phyloP scores from a whole-genome alignment of 2,888 invertebrate species.

The Branchipolynoe longqiensis region DNA sequence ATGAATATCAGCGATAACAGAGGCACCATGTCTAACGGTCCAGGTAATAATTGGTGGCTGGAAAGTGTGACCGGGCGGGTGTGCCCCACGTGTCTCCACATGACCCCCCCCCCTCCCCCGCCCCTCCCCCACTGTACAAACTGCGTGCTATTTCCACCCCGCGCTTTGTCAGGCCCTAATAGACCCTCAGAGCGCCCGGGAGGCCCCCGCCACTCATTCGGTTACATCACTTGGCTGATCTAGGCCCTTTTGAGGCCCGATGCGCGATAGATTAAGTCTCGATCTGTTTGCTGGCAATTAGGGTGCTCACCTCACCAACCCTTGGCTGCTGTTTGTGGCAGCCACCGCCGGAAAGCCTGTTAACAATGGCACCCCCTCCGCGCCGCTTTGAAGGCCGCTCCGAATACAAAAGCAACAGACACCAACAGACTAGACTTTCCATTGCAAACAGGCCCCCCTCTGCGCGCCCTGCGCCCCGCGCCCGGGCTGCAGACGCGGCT shows the following conservation, averaged over 20 bases:
- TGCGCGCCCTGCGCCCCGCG: constrained; percentile 38
- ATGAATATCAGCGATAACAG: constrained; percentile 42
- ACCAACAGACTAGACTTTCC: constrained; percentile 54
- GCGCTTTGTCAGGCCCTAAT: constrained; percentile 31
- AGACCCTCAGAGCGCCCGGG: neutral
- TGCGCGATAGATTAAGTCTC: constrained; percentile 34
- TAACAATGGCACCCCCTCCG: constrained; percentile 25
- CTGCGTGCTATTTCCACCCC: constrained; percentile 13
- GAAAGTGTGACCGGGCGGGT: constrained; percentile 20
- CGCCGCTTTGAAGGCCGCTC: constrained; percentile 55
- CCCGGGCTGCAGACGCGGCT: too few relatives aligned
- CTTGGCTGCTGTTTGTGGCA: neutral
- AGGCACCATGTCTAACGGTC: constrained; percentile 27
- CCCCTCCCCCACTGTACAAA: neutral
- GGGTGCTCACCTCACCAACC: constrained; percentile 34
- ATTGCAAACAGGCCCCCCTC: constrained; percentile 58
- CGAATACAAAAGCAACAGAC: constrained; percentile 57
- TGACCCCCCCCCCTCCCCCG: neutral
- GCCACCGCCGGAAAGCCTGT: constrained; percentile 8
- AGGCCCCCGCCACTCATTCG: constrained; percentile 2
- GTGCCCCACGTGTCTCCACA: constrained; percentile 37
- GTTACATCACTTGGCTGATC: constrained; percentile 29
- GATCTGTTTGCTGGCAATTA: constrained; percentile 54
- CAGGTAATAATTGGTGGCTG: constrained; percentile 8
- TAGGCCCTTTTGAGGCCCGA: neutral